A percentile compares a stretch with the other conserved stretches of the same genome.
Conservation (phyloP, 2,888 invertebrate genomes). For the Listrodromus nycthemerus region DNA sequence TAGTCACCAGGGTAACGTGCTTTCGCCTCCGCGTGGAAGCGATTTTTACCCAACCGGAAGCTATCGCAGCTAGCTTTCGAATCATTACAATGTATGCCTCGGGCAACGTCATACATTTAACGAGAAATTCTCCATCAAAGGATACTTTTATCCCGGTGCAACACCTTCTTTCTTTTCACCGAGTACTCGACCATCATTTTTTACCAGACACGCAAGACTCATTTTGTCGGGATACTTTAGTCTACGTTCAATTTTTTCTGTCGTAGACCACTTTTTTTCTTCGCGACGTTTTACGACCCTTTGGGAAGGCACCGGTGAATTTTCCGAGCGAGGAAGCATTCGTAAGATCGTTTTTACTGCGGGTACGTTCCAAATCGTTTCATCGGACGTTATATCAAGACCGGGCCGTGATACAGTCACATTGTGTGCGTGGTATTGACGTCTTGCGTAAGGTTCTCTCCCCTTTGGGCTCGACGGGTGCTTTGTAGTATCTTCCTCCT, state of each 20-base stretch:
- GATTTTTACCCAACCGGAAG: not conserved
- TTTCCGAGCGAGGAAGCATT: conserved; percentile 64
- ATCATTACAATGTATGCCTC: not conserved
- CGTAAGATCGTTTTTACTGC: conserved; percentile 67
- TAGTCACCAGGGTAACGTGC: conserved; percentile 6
- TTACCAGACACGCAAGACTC: conserved; percentile 11
- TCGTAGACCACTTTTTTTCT: not conserved
- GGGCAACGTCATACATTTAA: not conserved
- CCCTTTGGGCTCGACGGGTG: not conserved
- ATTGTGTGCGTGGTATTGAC: conserved; percentile 42
- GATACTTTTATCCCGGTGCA: not conserved
- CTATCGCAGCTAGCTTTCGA: not conserved
- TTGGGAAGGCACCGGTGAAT: conserved; percentile 47
- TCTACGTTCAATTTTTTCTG: conserved; percentile 27
- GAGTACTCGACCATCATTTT: conserved; percentile 3
- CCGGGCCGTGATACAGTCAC: conserved; percentile 16
- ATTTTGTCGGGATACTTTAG: not conserved
- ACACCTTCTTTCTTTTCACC: not conserved
- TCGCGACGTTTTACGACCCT: conserved; percentile 33
- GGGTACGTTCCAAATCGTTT: conserved; percentile 60
- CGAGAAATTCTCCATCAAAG: not conserved
- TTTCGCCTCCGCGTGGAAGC: conserved; percentile 15
- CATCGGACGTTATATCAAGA: conserved; percentile 47
- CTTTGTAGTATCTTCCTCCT: conserved; percentile 23
- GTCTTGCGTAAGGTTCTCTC: conserved; percentile 33